Conservation (phyloP, 2,113 vertebrate genomes). For the Arvicanthis niloticus region DNA sequence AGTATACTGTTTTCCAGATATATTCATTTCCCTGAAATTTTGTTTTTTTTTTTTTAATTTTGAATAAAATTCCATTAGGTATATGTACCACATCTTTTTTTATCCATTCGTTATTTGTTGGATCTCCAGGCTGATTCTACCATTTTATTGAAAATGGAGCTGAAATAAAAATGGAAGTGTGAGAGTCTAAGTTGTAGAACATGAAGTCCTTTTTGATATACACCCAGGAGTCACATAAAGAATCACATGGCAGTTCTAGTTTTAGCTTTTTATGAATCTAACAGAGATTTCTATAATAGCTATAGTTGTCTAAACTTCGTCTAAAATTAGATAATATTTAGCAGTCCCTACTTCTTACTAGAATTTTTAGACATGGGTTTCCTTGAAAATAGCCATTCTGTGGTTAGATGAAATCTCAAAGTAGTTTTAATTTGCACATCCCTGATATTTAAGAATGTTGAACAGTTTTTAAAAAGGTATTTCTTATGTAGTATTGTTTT, state of each 20-base stretch:
- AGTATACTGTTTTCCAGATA: not conserved
- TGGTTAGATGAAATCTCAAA: not conserved
- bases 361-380: not conserved
- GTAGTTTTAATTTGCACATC: not conserved
- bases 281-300: not conserved
- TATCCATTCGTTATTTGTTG: too few species aligned
- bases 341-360: not conserved
- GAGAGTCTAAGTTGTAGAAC: not conserved
- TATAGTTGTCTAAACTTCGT: not conserved
- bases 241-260: not conserved
- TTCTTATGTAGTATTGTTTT: not conserved
- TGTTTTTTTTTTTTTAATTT: not conserved
- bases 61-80: not conserved
- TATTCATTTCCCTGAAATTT: not conserved
- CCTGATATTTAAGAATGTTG: not conserved
- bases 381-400: not conserved
- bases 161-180: not conserved
- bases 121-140: not conserved
- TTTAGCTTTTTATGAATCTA: not conserved
- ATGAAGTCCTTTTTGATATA: not conserved
- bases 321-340: not conserved
- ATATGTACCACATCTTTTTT: not conserved
- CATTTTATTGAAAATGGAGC: not conserved
- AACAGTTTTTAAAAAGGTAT: not conserved
- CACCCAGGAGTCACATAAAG: not conserved